Conservation (phyloP, 2,888 invertebrate species). For the Crocallis elinguaria region DNA sequence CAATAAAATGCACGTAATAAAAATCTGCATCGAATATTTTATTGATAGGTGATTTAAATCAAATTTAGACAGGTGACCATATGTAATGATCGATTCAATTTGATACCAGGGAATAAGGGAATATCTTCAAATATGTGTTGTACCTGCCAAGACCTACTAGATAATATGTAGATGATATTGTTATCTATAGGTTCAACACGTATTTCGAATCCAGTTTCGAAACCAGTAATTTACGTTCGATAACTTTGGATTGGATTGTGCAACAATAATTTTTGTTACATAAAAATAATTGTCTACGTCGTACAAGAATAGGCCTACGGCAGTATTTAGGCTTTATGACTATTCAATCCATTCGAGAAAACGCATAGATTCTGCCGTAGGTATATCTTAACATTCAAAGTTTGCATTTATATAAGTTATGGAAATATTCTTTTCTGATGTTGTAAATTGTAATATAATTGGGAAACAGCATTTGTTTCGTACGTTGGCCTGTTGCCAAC, state of each 20-base stretch:
- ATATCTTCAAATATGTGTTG: not conserved
- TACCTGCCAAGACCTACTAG: no score
- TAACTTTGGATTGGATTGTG: constrained; percentile 14
- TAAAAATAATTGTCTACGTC: constrained; percentile 12
- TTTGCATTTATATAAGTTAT: not conserved
- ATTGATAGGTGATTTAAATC: constrained; percentile 33
- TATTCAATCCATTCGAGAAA: not conserved
- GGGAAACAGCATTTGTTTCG: no score
- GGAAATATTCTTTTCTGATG: not conserved
- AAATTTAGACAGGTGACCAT: constrained; percentile 23
- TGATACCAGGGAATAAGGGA: not conserved
- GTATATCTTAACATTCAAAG: not conserved
- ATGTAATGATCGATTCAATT: not conserved
- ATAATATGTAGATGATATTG: no score
- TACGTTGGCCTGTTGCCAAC: no score
- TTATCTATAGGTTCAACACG: not conserved
- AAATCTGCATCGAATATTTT: constrained; percentile 44
- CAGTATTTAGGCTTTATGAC: not conserved
- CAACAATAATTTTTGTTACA: constrained; percentile 9
- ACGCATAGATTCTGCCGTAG: no score
- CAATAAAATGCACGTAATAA: constrained; percentile 38
- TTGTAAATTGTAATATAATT: not conserved
- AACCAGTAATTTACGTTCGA: constrained; percentile 13
- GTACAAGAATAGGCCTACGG: not conserved
- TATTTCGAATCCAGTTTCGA: constrained; percentile 7